Percentiles rank a stretch among this genome's conserved stretches.
Conservation (phyloP, 2,888 invertebrate genomes). For the Lucinisca nassula region DNA sequence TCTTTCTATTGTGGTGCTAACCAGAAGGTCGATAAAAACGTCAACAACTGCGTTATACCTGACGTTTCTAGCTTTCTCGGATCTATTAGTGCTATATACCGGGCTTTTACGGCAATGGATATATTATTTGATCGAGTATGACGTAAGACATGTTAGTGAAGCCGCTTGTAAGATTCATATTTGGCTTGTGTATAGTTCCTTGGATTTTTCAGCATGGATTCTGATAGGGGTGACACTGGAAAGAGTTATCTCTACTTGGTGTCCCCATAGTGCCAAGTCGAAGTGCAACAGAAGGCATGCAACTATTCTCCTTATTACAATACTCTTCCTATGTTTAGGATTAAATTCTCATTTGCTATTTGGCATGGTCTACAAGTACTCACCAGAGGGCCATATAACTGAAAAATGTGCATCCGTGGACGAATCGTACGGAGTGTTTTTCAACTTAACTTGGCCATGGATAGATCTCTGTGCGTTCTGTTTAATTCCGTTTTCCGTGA, state of each 20-base stretch:
- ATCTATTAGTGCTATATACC: constrained; percentile 78
- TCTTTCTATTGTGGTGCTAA: constrained; percentile 75
- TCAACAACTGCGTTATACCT: constrained; percentile 79
- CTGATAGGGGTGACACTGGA: constrained; percentile 83
- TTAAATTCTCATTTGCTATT: constrained; percentile 77
- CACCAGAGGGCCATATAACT: neutral
- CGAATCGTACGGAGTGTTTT: constrained; percentile 66
- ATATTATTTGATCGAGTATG: constrained; percentile 54
- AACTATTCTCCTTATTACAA: constrained; percentile 39
- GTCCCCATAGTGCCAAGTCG: constrained; percentile 74
- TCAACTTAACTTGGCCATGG: constrained; percentile 77
- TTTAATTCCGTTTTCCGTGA: constrained; percentile 76
- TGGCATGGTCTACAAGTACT: constrained; percentile 61
- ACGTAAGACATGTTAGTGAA: constrained; percentile 69
- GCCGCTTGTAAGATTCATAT: constrained; percentile 76
- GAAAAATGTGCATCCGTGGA: constrained; percentile 52
- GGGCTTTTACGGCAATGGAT: constrained; percentile 80
- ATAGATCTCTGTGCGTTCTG: constrained; percentile 81
- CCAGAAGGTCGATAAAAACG: constrained; percentile 69
- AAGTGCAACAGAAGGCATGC: constrained; percentile 71
- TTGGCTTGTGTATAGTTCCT: constrained; percentile 78
- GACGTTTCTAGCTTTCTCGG: constrained; percentile 73
- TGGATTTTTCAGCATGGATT: constrained; percentile 84
- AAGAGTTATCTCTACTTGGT: constrained; percentile 78
- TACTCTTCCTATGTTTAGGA: constrained; percentile 61